Evolutionary conservation across 1,140 invertebrate genomes (phyloP), one percentile per base, ranked within the genome.

Genomic region (Polyergus mexicanus): DNA sequence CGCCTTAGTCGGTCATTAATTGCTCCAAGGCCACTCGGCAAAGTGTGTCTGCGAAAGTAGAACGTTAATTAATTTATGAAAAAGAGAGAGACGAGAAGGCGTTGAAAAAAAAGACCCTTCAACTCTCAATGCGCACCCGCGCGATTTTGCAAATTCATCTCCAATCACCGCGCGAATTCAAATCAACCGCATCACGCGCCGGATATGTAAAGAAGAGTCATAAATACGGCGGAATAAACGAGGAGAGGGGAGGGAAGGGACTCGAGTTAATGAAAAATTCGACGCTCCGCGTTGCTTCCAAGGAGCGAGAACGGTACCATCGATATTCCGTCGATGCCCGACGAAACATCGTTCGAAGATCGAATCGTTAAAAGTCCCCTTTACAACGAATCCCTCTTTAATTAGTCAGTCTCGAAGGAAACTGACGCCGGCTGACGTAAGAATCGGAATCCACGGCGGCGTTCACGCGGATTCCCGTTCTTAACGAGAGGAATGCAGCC

Each of bases 391-490:
- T 89, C 85, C 16, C 88, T 56, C 89, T 89, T 90, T 90, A 90
- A 90, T 90, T 90, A 90, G 89, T 90, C 89, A 89, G 68, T 78
- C 85, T 89, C 63, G 74, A 89, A 76, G 80, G 35, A 85, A 87
- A 76, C 78, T 86, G 78, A 87, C 80, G 76, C 75, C 75, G 89
- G 65, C 80, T 81, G 3, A 89, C 85, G 84, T 89, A 89, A 87
- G 88, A 90, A 90, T 89, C 85, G 81, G 89, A 90, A 87, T 87
- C 85, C 88, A 87, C 66, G 63, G 72, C 80, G 69, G 80, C 88
- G 89, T 88, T 88, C 87, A 84, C 89, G 89, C 89, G 81, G 86
- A 90, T 90, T 89, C 88, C 76, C 88, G 75, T 86, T 62, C 88
- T 89, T 87, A 90, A 89, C 80, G 58, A 90, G 88, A 87, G 87